Evolutionary conservation across 2,888 invertebrate species (phyloP).

Genomic region (Eilema sororculum): DNA sequence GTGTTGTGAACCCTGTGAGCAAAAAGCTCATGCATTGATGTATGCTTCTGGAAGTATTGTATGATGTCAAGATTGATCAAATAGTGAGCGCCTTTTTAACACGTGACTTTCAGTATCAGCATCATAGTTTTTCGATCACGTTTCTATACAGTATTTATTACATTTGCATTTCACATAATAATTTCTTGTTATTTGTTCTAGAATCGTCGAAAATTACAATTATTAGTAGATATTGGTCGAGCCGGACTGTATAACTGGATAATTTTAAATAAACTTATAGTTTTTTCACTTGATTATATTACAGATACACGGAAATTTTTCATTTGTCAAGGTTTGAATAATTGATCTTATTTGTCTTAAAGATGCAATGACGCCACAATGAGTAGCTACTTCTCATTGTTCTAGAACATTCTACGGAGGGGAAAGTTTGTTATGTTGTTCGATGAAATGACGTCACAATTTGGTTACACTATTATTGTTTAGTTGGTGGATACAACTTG

Average conservation of each 20-base stretch:
- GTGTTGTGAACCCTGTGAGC: background rate
- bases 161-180: constrained; percentile 45
- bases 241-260: constrained; percentile 6
- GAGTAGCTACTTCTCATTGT: background rate
- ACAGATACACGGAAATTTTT: constrained; percentile 6
- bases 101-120: constrained; percentile 51
- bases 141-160: constrained; percentile 31
- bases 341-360: constrained; percentile 10
- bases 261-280: constrained; percentile 17
- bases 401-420: constrained; percentile 7
- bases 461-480: background rate
- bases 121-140: constrained; percentile 45
- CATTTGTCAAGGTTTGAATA: constrained; percentile 8
- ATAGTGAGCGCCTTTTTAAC: constrained; percentile 45
- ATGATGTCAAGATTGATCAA: constrained; percentile 46
- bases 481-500: background rate
- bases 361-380: background rate
- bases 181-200: constrained; percentile 39
- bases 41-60: constrained; percentile 40
- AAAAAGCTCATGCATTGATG: constrained; percentile 26
- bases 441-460: background rate
- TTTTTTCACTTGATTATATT: constrained; percentile 8
- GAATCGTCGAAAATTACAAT: constrained; percentile 22
- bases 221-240: constrained; percentile 11
- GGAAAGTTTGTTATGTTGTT: background rate